Percentiles rank a stretch among this genome's conserved stretches.
These are phyloP conservation scores for Cherax quadricarinatus DNA, from an alignment of 1,140 invertebrate genomes.

Conservation along the genomic window DNA sequence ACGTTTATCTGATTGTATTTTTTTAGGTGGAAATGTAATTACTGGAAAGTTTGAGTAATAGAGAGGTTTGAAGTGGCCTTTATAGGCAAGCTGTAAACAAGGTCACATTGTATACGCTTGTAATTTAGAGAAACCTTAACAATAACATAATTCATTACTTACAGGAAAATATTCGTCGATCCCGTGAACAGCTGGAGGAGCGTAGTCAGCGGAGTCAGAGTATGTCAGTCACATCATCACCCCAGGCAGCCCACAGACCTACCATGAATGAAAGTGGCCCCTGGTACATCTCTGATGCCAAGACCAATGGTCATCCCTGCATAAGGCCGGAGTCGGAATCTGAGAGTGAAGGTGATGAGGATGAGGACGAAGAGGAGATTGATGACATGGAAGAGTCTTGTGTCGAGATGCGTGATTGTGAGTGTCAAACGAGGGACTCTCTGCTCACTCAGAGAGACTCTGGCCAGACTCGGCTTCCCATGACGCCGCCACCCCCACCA, in stretches of 20 bases:
- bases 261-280: conserved; percentile 69
- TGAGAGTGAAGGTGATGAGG: conserved; percentile 73
- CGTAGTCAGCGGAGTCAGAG: conserved; percentile 57
- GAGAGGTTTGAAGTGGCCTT: too few species aligned
- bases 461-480: conserved; percentile 43
- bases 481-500: conserved; percentile 70
- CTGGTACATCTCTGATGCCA: conserved; percentile 79
- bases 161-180: conserved; percentile 88
- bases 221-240: conserved; percentile 61
- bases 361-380: conserved; percentile 71
- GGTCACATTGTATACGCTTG: too few species aligned
- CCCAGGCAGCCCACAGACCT: conserved; percentile 33
- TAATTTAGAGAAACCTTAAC: too few species aligned
- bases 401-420: conserved; percentile 85
- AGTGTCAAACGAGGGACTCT: conserved; percentile 88
- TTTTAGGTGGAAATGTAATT: too few species aligned
- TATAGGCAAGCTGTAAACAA: too few species aligned
- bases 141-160: conserved; percentile 19
- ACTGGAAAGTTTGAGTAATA: too few species aligned
- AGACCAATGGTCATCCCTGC: conserved; percentile 77
- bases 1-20: too few species aligned
- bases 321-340: conserved; percentile 73
- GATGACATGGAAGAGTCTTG: conserved; percentile 74
- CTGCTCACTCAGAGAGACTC: conserved; percentile 80
- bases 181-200: conserved; percentile 78